phyloP scores from a whole-genome alignment of 1,140 invertebrate genomes.

The Monochamus saltuarius region DNA sequence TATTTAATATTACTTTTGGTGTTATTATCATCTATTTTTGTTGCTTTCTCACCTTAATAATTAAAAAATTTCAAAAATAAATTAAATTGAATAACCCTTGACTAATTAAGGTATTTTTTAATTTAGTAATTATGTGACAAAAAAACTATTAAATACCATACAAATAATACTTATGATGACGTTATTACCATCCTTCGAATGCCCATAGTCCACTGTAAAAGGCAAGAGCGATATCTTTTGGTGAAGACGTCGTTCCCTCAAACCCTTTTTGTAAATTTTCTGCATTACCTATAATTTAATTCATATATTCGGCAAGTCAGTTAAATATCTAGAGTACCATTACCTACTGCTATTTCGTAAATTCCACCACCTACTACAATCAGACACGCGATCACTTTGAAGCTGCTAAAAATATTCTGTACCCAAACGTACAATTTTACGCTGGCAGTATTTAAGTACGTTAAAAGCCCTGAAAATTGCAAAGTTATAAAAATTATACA shows the following conservation, averaged over 20 bases:
- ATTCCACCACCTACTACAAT: conserved; percentile 81
- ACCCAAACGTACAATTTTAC: conserved; percentile 86
- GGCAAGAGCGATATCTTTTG: conserved; percentile 80
- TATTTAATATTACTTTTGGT: no score
- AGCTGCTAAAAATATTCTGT: conserved; percentile 85
- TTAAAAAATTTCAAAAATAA: no score
- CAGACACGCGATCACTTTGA: conserved; percentile 81
- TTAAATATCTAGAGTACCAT: not conserved
- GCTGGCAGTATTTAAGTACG: conserved; percentile 84
- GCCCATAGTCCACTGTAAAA: conserved; percentile 95
- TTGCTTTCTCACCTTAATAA: no score
- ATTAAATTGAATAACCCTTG: no score
- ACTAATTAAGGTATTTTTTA: no score
- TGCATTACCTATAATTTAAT: conserved; percentile 58
- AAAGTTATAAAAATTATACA: not conserved
- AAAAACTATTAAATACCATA: no score
- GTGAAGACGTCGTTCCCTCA: conserved; percentile 67
- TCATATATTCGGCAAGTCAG: not conserved
- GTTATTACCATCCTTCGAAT: conserved; percentile 84
- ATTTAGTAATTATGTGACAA: no score
- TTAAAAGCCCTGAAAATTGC: conserved; percentile 73
- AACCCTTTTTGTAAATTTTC: conserved; percentile 75
- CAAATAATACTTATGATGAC: no score
- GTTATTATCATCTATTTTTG: no score
- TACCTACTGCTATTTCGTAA: conserved; percentile 72